phyloP scores from a whole-genome alignment of 2,797 vertebrate species.

The Lepilemur ruficaudatus region DNA sequence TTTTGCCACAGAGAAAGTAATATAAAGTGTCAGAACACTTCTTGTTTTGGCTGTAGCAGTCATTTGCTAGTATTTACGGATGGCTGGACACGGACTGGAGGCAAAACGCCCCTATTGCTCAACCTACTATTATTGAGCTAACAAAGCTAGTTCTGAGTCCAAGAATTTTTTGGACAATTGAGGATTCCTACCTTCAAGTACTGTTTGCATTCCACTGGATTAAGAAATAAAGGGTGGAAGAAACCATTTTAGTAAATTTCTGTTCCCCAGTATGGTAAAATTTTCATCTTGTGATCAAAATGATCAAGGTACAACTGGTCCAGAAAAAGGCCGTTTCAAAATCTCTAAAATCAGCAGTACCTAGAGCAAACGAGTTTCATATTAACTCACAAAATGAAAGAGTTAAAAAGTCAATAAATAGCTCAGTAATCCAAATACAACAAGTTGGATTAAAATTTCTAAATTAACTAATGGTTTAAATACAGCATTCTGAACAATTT shows the following conservation, averaged over 20 bases:
- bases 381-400: neutral
- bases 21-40: neutral
- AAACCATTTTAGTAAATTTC: neutral
- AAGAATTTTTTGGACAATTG: neutral
- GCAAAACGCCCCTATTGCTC: neutral
- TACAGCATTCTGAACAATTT: neutral
- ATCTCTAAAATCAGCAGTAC: neutral
- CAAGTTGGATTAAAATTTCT: neutral
- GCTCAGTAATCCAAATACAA: neutral
- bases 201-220: neutral
- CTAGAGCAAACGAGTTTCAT: constrained; percentile 23
- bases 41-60: neutral
- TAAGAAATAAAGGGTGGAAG: neutral
- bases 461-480: constrained; percentile 47
- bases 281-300: constrained; percentile 8
- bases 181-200: neutral
- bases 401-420: neutral
- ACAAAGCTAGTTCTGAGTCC: neutral
- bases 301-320: neutral
- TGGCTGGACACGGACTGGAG: neutral
- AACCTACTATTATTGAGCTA: neutral
- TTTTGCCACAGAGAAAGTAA: neutral
- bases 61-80: neutral
- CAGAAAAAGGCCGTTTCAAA: neutral
- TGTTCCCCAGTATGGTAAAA: neutral